Conservation (phyloP, 2,888 invertebrate species). For the Scrobipalpa atriplicella region DNA sequence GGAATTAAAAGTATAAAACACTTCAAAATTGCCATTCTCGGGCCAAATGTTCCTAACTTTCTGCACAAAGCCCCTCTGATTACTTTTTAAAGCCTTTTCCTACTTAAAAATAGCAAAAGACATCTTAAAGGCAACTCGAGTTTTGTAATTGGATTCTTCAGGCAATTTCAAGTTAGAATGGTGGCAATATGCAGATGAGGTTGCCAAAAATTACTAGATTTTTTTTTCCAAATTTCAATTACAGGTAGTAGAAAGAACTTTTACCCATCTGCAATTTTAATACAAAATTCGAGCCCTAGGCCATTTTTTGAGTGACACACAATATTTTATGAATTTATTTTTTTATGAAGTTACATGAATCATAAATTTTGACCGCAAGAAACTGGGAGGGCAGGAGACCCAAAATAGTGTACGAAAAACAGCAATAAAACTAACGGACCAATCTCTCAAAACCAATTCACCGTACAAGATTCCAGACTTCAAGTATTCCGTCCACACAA, state of each 20-base stretch:
- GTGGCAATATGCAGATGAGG: constrained; percentile 58
- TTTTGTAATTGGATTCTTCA: constrained; percentile 70
- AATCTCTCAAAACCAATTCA: constrained; percentile 79
- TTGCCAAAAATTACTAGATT: constrained; percentile 47
- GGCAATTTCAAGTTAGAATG: constrained; percentile 57
- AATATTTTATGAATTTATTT: neutral
- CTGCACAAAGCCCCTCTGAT: constrained; percentile 67
- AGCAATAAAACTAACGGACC: constrained; percentile 65
- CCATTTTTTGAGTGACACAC: no score
- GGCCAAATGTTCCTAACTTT: constrained; percentile 69
- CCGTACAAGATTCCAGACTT: constrained; percentile 79
- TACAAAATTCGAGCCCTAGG: neutral
- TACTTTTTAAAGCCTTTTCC: constrained; percentile 73
- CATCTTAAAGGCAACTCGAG: constrained; percentile 58
- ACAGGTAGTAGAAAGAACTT: neutral
- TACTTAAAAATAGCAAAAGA: constrained; percentile 66
- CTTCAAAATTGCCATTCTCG: constrained; percentile 62
- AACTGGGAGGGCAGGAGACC: neutral
- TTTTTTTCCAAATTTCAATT: constrained; percentile 38
- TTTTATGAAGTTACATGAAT: neutral
- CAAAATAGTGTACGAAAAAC: constrained; percentile 32
- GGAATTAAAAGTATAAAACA: constrained; percentile 71
- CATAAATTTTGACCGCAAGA: neutral
- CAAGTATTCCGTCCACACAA: constrained; percentile 79
- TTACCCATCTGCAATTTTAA: no score